These are phyloP conservation scores for Drosophila kepulauana DNA, from an alignment of 1,140 invertebrate genomes.

Conservation along the genomic window DNA sequence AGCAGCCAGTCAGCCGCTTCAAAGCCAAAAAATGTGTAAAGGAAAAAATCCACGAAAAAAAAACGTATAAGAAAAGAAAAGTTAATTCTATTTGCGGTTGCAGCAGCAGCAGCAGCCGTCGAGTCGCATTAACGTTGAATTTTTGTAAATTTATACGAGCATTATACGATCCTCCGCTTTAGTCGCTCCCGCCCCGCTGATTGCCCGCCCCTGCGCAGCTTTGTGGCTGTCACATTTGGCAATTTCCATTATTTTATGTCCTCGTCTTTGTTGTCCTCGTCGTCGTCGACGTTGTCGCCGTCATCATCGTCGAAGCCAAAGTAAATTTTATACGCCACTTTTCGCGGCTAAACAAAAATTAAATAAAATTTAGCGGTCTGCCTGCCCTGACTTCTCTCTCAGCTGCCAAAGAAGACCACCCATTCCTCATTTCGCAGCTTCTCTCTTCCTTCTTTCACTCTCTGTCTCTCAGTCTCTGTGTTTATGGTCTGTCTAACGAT, in stretches of 20 bases:
- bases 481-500: constrained; percentile 77
- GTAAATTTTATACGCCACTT: constrained; percentile 83
- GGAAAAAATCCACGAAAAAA: constrained; percentile 10
- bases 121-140: constrained; percentile 70
- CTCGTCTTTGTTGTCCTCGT: constrained; percentile 57
- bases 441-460: not conserved
- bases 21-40: constrained; percentile 47
- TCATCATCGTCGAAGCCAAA: constrained; percentile 67
- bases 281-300: constrained; percentile 37
- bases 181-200: not conserved
- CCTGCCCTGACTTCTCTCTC: constrained; percentile 25
- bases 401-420: constrained; percentile 1
- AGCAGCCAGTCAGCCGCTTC: constrained; percentile 33
- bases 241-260: constrained; percentile 82
- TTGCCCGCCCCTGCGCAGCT: constrained; percentile 49
- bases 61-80: constrained; percentile 45
- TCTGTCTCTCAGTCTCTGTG: not conserved
- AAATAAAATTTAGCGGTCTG: constrained; percentile 82
- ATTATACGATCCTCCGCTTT: constrained; percentile 72
- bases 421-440: constrained; percentile 16
- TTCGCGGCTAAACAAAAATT: constrained; percentile 82
- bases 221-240: constrained; percentile 82
- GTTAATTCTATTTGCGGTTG: constrained; percentile 80
- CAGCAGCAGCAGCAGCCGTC: constrained; percentile 40
- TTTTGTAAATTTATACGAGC: constrained; percentile 79